Evolutionary conservation across 1,140 invertebrate genomes (phyloP), one percentile per base, ranked within the genome.

Genomic region (Physella acuta): DNA sequence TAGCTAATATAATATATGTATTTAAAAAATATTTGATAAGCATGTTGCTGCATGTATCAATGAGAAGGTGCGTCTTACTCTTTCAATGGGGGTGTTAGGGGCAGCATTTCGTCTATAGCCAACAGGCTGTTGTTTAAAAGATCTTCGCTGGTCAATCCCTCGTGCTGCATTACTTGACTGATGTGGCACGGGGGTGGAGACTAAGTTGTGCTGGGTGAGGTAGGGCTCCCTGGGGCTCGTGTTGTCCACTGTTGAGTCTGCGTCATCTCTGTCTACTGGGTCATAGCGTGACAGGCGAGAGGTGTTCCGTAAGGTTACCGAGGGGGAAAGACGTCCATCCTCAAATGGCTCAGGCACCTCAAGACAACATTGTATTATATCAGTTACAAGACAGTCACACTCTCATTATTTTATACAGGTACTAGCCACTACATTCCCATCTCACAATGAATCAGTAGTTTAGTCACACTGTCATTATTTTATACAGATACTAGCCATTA

Each of bases 81-180:
- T 78, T 63, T 80, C 78, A 59, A 75, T 72, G 26, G 78, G 78
- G 44, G 78, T 77, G 55, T 80, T 74, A 11, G 75, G 73, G 58
- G 72, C 62, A 4, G 31, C 62, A 3, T 24, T 28, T 20, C 26
- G 26, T 5, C 59, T 39, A 5, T 60, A 33, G n/a, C 67, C 30
- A 53, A 36, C 56, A 26, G 68, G 30, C 14, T 64, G 59, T 60
- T 71, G 70, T 34, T 68, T 71, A 60, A 61, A 68, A 1, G 30
- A 28, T 16, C 59, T 62, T 3, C 64, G 63, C 37, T 66, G 64
- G 17, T 65, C 34, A 55, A 24, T n/a, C 5, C 68, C 36, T 34
- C 64, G 16, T 0, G 49, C 8, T 20, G 0, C 4, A 4, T n/a
- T 36, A 8, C 4, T 28, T 5, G 34, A 34, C 17, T 71, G 58